Percentiles rank a stretch among this genome's conserved stretches.
Conservation (phyloP, 2,113 vertebrate genomes). For the Microcebus lehilahytsara region DNA sequence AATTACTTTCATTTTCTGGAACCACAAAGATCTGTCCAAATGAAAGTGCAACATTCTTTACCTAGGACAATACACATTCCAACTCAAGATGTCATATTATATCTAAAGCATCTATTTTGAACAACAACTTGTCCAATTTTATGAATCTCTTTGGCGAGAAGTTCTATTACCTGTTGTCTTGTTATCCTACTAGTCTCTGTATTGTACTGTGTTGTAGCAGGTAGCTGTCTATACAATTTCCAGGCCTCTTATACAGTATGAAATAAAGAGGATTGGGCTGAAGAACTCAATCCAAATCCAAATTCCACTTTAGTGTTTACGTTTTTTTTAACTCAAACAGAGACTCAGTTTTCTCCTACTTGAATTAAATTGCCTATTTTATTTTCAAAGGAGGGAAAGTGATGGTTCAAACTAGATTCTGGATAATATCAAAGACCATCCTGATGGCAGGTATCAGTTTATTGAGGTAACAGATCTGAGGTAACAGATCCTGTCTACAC, state of each 20-base stretch:
- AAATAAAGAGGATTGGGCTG: neutral
- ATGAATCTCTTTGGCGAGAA: neutral
- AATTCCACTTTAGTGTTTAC: neutral
- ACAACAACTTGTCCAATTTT: neutral
- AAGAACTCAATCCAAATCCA: neutral
- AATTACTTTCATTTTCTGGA: neutral
- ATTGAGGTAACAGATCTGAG: neutral
- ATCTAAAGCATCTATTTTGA: neutral
- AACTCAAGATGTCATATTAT: neutral
- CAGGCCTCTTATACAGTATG: neutral
- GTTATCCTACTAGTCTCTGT: neutral
- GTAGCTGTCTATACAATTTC: neutral
- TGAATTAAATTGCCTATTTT: neutral
- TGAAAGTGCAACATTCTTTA: neutral
- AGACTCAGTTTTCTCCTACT: neutral
- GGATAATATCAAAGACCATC: neutral
- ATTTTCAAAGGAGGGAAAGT: neutral
- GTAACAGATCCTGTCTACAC: neutral
- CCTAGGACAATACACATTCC: neutral
- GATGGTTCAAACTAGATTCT: neutral
- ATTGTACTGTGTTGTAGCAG: neutral
- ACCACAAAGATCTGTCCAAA: neutral
- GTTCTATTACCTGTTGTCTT: neutral
- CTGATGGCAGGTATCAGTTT: neutral
- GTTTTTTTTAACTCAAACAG: neutral